A percentile compares a stretch with the other conserved stretches of the same genome.
Evolutionary conservation across 2,888 invertebrate species (phyloP).

Genomic region (Drosophila koepferae): DNA sequence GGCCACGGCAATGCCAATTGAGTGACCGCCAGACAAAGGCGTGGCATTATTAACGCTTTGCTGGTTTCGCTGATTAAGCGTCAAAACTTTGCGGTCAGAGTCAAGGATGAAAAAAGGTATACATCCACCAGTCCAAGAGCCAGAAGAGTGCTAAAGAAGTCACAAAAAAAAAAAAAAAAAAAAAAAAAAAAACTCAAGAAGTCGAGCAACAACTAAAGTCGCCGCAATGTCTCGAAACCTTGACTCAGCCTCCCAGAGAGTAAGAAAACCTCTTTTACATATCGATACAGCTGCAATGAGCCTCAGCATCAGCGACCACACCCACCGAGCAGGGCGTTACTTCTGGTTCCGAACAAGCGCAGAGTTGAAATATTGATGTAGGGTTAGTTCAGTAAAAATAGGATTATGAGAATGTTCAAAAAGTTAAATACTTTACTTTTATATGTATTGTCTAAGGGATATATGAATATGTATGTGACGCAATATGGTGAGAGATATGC

Average conservation of each 20-base stretch:
- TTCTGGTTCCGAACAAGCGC: no score
- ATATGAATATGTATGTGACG: not conserved
- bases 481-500: no score
- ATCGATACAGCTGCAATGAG: constrained; percentile 6
- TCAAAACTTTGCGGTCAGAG: constrained; percentile 67
- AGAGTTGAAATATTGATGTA: not conserved
- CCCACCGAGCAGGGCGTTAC: not conserved
- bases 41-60: constrained; percentile 76
- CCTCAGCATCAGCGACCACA: not conserved
- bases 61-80: constrained; percentile 67
- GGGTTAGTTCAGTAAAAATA: not conserved
- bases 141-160: not conserved
- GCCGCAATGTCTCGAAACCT: constrained; percentile 52
- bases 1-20: constrained; percentile 28
- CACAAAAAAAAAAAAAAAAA: not conserved
- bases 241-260: constrained; percentile 2
- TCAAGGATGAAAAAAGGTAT: constrained; percentile 18
- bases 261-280: not conserved
- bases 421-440: not conserved
- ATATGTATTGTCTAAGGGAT: not conserved
- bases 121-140: not conserved
- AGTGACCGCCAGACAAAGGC: constrained; percentile 56
- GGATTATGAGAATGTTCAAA: not conserved
- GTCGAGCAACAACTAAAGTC: constrained; percentile 24
- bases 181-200: constrained; percentile 1